A percentile compares a stretch with the other conserved stretches of the same genome.
Conservation (phyloP, 2,888 invertebrate genomes). For the Drosophila flavopinicola region DNA sequence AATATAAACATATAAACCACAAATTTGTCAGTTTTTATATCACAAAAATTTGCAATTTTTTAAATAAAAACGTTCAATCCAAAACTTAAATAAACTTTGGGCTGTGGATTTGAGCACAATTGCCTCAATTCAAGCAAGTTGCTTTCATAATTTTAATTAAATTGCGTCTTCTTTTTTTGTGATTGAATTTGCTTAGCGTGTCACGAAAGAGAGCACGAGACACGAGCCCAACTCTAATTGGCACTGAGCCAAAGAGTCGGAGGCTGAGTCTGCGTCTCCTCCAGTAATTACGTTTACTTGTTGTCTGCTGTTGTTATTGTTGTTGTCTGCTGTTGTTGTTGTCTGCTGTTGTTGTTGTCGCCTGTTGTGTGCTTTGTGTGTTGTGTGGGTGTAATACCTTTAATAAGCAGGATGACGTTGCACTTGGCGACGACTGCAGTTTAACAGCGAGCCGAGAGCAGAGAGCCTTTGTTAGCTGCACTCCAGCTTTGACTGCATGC, state of each 20-base stretch:
- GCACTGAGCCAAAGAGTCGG: neutral
- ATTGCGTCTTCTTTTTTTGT: too few relatives aligned
- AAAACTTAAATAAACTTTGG: too few relatives aligned
- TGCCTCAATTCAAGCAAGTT: too few relatives aligned
- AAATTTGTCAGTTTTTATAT: too few relatives aligned
- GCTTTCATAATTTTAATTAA: too few relatives aligned
- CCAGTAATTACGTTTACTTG: slow-evolving; percentile 75
- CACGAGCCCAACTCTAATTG: neutral
- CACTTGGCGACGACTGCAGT: slow-evolving; percentile 60
- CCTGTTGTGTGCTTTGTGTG: slow-evolving; percentile 9
- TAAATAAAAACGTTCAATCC: too few relatives aligned
- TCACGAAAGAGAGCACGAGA: neutral
- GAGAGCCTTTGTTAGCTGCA: slow-evolving; percentile 41
- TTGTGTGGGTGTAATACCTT: slow-evolving; percentile 75
- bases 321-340: slow-evolving; percentile 27
- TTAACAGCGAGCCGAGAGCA: slow-evolving; percentile 1
- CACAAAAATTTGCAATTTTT: too few relatives aligned
- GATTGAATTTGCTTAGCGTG: neutral
- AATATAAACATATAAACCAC: too few relatives aligned
- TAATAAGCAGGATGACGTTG: slow-evolving; percentile 78
- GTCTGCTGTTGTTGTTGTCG: slow-evolving; percentile 15
- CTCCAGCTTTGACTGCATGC: slow-evolving; percentile 27
- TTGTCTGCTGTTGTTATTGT: slow-evolving; percentile 49
- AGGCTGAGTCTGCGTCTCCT: slow-evolving; percentile 31
- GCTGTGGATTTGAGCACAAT: too few relatives aligned